Percentiles rank a stretch among this genome's conserved stretches.
Evolutionary conservation across 2,888 invertebrate species (phyloP).

Genomic region (Mactromeris polynyma): DNA sequence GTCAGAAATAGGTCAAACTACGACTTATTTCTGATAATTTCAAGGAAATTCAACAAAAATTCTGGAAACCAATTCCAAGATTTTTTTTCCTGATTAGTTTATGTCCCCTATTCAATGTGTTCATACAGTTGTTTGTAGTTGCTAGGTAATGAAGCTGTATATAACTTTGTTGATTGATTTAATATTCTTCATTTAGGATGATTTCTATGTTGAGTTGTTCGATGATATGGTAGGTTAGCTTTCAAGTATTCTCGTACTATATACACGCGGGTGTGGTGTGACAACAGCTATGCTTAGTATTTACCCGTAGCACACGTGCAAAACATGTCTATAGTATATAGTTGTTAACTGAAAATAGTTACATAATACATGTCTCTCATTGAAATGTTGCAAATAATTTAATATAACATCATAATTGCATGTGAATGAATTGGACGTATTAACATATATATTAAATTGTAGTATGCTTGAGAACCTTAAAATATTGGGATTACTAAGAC

Average conservation of each 20-base stretch:
- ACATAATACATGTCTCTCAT: constrained; percentile 5
- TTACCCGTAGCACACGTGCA: background rate
- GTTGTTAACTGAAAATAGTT: background rate
- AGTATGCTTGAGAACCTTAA: no score
- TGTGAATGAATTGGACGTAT: no score
- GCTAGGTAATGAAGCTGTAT: background rate
- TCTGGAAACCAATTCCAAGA: no score
- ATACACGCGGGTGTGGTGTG: constrained; percentile 38
- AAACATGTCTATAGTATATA: background rate
- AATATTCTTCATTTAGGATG: constrained; percentile 57
- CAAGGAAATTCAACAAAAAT: no score
- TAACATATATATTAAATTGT: no score
- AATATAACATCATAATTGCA: background rate
- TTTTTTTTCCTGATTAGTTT: no score
- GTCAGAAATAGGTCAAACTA: no score
- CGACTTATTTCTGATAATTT: no score
- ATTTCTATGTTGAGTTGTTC: constrained; percentile 58
- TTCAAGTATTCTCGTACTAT: constrained; percentile 18
- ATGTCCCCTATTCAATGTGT: no score
- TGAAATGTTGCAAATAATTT: background rate
- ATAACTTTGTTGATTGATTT: background rate
- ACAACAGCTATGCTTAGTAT: constrained; percentile 31
- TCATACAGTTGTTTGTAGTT: background rate
- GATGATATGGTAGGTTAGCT: constrained; percentile 59
- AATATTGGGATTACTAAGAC: no score